A percentile compares a stretch with the other conserved stretches of the same genome.
phyloP scores from a whole-genome alignment of 2,113 vertebrate genomes.

The Carassius auratus region DNA sequence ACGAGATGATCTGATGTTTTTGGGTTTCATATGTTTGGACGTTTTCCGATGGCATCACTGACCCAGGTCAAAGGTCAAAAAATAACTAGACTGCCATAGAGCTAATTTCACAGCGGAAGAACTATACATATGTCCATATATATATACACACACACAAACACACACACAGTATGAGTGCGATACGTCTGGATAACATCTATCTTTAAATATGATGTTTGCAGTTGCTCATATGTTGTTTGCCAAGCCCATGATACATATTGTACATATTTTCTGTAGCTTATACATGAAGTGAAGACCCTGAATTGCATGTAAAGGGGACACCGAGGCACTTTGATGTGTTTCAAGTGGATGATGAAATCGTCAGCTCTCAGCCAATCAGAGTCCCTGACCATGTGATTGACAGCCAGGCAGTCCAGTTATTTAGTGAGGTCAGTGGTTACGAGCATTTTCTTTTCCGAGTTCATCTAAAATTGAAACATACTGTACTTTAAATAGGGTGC shows the following conservation, averaged over 20 bases:
- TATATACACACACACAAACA: conserved; percentile 61
- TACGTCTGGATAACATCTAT: conserved; percentile 54
- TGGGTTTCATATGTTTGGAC: conserved; percentile 60
- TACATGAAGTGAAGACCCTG: conserved; percentile 73
- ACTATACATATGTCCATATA: conserved; percentile 77
- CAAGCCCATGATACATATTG: conserved; percentile 62
- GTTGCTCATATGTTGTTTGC: conserved; percentile 66
- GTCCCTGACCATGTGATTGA: conserved; percentile 75
- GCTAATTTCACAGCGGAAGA: conserved; percentile 72
- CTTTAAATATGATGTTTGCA: conserved; percentile 63
- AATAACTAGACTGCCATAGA: conserved; percentile 81
- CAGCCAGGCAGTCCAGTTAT: conserved; percentile 82
- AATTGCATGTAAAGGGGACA: conserved; percentile 76
- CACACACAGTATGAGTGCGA: conserved; percentile 43
- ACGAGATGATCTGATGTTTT: conserved; percentile 59
- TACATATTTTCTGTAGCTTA: conserved; percentile 71
- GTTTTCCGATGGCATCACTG: conserved; percentile 66
- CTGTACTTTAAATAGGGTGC: neutral
- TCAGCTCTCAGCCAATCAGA: conserved; percentile 60
- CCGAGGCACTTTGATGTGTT: conserved; percentile 76
- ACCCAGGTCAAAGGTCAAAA: conserved; percentile 69
- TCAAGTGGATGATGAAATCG: conserved; percentile 66
- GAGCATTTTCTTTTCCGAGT: neutral
- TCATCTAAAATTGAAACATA: neutral
- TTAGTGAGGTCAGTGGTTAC: conserved; percentile 72